A percentile compares a stretch with the other conserved stretches of the same genome.
phyloP scores from a whole-genome alignment of 2,113 vertebrate species.

The Scophthalmus maximus region DNA sequence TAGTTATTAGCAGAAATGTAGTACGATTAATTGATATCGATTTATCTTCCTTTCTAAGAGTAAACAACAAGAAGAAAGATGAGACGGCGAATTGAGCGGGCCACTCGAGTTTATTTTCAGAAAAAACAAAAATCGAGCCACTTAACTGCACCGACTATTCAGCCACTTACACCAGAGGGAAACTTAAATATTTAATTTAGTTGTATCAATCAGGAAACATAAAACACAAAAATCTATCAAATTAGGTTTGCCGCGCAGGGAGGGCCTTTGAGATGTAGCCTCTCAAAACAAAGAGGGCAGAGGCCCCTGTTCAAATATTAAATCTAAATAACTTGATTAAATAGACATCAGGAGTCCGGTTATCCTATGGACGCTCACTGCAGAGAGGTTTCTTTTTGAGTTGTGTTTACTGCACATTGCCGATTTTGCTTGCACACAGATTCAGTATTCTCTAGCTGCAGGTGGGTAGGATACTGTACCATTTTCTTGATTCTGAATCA shows the following conservation, averaged over 20 bases:
- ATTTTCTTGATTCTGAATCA: neutral
- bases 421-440: neutral
- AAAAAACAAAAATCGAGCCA: constrained; percentile 5
- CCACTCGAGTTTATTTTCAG: constrained; percentile 57
- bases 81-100: neutral
- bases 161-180: neutral
- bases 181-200: constrained; percentile 23
- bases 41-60: neutral
- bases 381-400: too few species aligned
- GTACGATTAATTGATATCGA: neutral
- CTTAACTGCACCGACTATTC: neutral
- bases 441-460: neutral
- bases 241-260: neutral
- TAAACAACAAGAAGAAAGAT: neutral
- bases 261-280: neutral
- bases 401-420: neutral
- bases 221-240: constrained; percentile 13
- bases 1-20: too few species aligned
- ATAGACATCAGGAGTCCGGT: neutral
- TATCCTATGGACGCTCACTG: neutral
- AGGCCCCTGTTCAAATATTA: neutral
- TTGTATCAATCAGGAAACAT: constrained; percentile 11
- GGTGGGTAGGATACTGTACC: neutral
- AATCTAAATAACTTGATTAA: neutral
- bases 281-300: neutral